These are phyloP conservation scores for Tylochromis polylepis DNA, from an alignment of 2,113 vertebrate genomes.

Conservation along the genomic window DNA sequence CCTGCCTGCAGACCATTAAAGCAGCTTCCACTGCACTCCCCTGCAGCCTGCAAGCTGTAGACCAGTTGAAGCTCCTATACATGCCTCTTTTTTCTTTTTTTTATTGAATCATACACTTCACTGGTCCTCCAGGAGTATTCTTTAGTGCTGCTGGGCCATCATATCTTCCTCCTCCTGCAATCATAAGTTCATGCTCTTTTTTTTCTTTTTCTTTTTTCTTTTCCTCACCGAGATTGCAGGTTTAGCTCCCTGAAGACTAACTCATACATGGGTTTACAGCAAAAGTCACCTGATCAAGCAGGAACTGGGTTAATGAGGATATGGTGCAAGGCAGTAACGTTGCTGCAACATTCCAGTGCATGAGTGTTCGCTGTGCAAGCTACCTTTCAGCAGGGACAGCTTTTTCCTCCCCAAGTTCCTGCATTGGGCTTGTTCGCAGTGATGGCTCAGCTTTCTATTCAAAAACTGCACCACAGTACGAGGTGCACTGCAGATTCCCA, in stretches of 20 bases:
- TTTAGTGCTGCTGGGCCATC: slow-evolving; percentile 47
- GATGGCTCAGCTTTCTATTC: slow-evolving; percentile 71
- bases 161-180: slow-evolving; percentile 38
- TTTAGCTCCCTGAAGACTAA: slow-evolving; percentile 40
- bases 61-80: slow-evolving; percentile 51
- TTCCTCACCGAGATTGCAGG: slow-evolving; percentile 52
- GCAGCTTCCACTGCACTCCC: slow-evolving; percentile 40
- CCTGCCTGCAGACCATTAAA: slow-evolving; percentile 38
- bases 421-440: slow-evolving; percentile 65
- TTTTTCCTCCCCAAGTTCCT: slow-evolving; percentile 43
- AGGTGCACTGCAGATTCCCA: slow-evolving; percentile 74
- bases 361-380: slow-evolving; percentile 42
- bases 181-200: slow-evolving; percentile 29
- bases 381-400: slow-evolving; percentile 50
- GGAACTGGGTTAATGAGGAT: slow-evolving; percentile 63
- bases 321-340: slow-evolving; percentile 50
- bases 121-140: slow-evolving; percentile 41
- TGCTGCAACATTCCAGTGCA: slow-evolving; percentile 56
- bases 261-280: slow-evolving; percentile 23
- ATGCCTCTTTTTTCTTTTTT: slow-evolving; percentile 34
- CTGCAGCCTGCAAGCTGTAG: slow-evolving; percentile 52
- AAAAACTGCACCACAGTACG: slow-evolving; percentile 60
- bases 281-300: slow-evolving; percentile 54
- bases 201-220: background rate
- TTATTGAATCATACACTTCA: slow-evolving; percentile 65